Base-by-base conservation (phyloP, 53 echinoderm and acorn worm genomes). In the Paracentrotus lividus region DNA sequence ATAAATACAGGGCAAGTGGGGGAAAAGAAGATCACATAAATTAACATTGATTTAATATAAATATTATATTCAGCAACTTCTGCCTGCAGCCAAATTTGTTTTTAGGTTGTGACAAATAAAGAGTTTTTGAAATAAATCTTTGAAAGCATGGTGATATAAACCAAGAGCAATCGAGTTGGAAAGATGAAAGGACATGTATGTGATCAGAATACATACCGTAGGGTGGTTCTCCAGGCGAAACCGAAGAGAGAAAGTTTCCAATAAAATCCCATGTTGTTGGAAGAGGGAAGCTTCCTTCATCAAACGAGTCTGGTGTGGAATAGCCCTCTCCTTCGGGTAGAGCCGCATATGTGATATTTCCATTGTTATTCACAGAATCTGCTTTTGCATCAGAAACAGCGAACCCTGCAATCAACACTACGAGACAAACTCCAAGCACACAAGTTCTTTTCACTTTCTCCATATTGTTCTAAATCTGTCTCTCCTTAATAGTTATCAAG, bases 141-240 rank as follows among this genome's bases (percentile, higher is more conserved):
- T n/a, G n/a, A n/a, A n/a, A n/a, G n/a, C n/a, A n/a, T n/a, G n/a
- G n/a, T n/a, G n/a, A n/a, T n/a, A n/a, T n/a, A n/a, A n/a, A n/a
- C n/a, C n/a, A n/a, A n/a, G n/a, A n/a, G n/a, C n/a, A n/a, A n/a
- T n/a, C n/a, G n/a, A n/a, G n/a, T n/a, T n/a, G n/a, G n/a, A n/a
- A n/a, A n/a, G n/a, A n/a, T n/a, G n/a, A n/a, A n/a, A n/a, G n/a
- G n/a, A n/a, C n/a, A n/a, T n/a, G n/a, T n/a, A n/a, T n/a, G n/a
- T n/a, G n/a, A n/a, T n/a, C n/a, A n/a, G n/a, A n/a, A n/a, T n/a
- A 93, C 97, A 85, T 96, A 97, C 97, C 96, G 57, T 98, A 98
- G 3, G 98, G 98, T 57, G 96, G 96, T 16, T 92, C 47, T 55
- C 93, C 98, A 2, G 98, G 98, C 36, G 98, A 98, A 88, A 98